Percentiles rank a stretch among this genome's conserved stretches.
Conservation (phyloP, 2,888 invertebrate species). For the Trissonchulus latispiculum region DNA sequence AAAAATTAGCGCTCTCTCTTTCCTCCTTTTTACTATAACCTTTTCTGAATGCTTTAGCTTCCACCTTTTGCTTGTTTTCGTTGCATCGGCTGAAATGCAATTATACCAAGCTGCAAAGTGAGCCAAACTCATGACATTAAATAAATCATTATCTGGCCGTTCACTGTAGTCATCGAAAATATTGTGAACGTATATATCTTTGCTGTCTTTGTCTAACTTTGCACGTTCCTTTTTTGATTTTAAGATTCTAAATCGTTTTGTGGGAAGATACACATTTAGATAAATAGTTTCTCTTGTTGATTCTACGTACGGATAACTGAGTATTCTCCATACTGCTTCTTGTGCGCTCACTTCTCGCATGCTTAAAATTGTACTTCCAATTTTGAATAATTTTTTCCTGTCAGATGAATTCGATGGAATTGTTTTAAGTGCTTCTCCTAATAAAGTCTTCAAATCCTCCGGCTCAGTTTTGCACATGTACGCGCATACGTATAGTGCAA, state of each 20-base stretch:
- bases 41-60: neutral
- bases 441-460: neutral
- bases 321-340: conserved; percentile 7
- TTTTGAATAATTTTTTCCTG: neutral
- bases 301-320: conserved; percentile 5
- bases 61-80: neutral
- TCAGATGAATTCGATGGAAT: neutral
- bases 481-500: conserved; percentile 5
- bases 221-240: neutral
- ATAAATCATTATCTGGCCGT: neutral
- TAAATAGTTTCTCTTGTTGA: neutral
- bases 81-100: neutral
- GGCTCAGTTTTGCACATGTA: conserved; percentile 8
- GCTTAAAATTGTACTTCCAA: neutral
- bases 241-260: neutral
- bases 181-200: neutral
- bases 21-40: neutral
- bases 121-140: neutral
- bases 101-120: neutral
- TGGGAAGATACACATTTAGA: neutral
- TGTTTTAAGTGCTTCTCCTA: neutral
- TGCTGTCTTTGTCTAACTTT: neutral
- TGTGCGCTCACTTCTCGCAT: neutral
- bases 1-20: neutral
- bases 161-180: neutral